These are phyloP conservation scores for Cryptus armator DNA, from an alignment of 2,888 invertebrate genomes.

Conservation along the genomic window DNA sequence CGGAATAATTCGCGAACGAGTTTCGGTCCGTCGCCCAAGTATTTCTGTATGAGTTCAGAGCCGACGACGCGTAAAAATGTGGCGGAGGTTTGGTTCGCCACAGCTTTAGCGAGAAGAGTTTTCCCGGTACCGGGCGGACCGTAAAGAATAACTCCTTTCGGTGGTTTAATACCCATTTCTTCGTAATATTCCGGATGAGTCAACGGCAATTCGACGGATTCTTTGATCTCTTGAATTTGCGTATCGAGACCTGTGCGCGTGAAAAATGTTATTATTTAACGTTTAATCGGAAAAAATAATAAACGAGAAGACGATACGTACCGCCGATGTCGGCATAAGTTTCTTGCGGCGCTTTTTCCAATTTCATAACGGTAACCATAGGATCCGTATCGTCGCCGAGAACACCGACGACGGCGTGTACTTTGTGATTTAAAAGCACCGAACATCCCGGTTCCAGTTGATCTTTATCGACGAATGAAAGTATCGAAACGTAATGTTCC, in stretches of 20 bases:
- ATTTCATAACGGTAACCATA: conserved; percentile 99
- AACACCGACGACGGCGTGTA: conserved; percentile 99
- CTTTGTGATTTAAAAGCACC: conserved; percentile 99
- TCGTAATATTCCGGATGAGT: conserved; percentile 99
- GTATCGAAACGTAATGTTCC: conserved; percentile 99
- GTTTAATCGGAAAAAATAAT: conserved; percentile 17
- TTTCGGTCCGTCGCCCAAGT: conserved; percentile 99
- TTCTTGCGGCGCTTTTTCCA: conserved; percentile 99
- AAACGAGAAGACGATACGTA: conserved; percentile 65
- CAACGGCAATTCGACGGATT: conserved; percentile 98
- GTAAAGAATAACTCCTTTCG: conserved; percentile 99
- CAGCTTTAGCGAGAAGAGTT: conserved; percentile 98
- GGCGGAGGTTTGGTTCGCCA: conserved; percentile 99
- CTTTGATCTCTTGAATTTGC: conserved; percentile 99
- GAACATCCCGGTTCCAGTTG: conserved; percentile 99
- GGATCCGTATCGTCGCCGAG: conserved; percentile 99
- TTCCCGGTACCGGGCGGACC: conserved; percentile 99
- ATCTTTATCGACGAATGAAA: conserved; percentile 99
- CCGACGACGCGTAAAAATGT: conserved; percentile 99
- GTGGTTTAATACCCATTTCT: conserved; percentile 99
- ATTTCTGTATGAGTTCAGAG: conserved; percentile 99
- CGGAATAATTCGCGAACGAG: conserved; percentile 98
- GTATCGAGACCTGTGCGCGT: conserved; percentile 91
- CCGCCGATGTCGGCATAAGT: conserved; percentile 99
- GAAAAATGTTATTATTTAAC: background rate